Conservation (phyloP, 2,113 vertebrate species). For the Plectropomus leopardus region DNA sequence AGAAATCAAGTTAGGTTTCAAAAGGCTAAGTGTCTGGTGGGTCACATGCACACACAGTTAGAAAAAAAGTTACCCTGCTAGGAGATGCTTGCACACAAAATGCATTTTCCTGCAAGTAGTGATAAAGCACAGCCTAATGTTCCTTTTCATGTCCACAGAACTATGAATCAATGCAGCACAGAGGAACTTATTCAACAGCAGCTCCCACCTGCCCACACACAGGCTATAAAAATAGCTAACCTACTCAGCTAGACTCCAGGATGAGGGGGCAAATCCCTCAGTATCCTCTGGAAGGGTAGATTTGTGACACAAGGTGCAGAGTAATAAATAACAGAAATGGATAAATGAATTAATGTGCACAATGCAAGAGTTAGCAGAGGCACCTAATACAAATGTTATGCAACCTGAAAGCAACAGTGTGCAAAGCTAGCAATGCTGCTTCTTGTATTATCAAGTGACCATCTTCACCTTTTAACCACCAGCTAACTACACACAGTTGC, state of each 20-base stretch:
- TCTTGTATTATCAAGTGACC: conserved; percentile 17
- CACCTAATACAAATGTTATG: conserved; percentile 60
- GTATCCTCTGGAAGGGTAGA: conserved; percentile 40
- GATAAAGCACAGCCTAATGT: conserved; percentile 44
- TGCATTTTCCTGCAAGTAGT: conserved; percentile 22
- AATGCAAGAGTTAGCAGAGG: conserved; percentile 9
- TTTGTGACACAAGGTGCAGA: conserved; percentile 31
- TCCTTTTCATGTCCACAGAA: conserved; percentile 68
- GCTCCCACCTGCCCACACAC: conserved; percentile 81
- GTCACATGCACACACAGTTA: neutral
- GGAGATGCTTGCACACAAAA: conserved; percentile 4
- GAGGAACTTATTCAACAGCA: conserved; percentile 78
- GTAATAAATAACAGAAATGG: conserved; percentile 15
- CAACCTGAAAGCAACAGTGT: conserved; percentile 61
- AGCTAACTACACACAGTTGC: conserved; percentile 1
- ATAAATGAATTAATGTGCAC: conserved; percentile 18
- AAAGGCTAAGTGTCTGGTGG: neutral
- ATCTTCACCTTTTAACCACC: conserved; percentile 32
- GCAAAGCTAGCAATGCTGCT: conserved; percentile 14
- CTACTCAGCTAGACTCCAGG: conserved; percentile 73
- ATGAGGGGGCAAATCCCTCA: conserved; percentile 70
- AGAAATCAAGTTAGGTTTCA: too few species aligned
- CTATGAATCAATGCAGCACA: conserved; percentile 78
- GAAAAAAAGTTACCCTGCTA: neutral
- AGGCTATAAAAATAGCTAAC: conserved; percentile 78